phyloP scores from a whole-genome alignment of 2,888 invertebrate species.

The Meloe dianella region DNA sequence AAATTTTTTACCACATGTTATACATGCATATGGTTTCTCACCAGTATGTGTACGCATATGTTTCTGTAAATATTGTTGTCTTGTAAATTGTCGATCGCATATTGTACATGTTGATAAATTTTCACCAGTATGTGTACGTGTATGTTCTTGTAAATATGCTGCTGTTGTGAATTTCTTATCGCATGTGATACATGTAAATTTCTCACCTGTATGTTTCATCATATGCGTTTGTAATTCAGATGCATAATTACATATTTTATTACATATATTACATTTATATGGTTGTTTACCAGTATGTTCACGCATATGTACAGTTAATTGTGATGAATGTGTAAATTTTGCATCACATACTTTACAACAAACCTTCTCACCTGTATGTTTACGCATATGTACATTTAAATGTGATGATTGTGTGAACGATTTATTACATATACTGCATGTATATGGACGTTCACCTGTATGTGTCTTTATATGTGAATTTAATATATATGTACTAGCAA shows the following conservation, averaged over 20 bases:
- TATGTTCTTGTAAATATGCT: constrained; percentile 53
- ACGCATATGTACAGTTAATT: constrained; percentile 56
- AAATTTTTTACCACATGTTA: constrained; percentile 54
- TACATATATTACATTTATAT: constrained; percentile 55
- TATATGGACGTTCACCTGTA: constrained; percentile 68
- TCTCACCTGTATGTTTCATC: constrained; percentile 55
- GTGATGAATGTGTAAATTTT: constrained; percentile 56
- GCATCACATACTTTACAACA: constrained; percentile 53
- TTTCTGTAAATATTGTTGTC: constrained; percentile 63
- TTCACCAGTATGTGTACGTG: constrained; percentile 55
- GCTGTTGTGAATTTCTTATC: constrained; percentile 55
- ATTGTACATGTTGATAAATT: constrained; percentile 57
- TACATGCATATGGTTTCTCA: constrained; percentile 55
- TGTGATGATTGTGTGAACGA: constrained; percentile 68
- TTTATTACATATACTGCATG: constrained; percentile 65
- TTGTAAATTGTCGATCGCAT: constrained; percentile 61
- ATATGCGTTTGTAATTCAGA: constrained; percentile 54
- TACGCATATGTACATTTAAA: constrained; percentile 64
- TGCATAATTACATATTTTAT: constrained; percentile 54
- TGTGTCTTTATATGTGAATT: constrained; percentile 68
- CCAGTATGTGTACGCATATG: constrained; percentile 63
- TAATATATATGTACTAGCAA: constrained; percentile 67
- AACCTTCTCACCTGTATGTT: constrained; percentile 64
- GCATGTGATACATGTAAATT: constrained; percentile 53
- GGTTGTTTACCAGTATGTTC: constrained; percentile 58